Percentiles rank a stretch among this genome's conserved stretches.
Conservation (phyloP, 2,888 invertebrate genomes). For the Hartigia nigra region DNA sequence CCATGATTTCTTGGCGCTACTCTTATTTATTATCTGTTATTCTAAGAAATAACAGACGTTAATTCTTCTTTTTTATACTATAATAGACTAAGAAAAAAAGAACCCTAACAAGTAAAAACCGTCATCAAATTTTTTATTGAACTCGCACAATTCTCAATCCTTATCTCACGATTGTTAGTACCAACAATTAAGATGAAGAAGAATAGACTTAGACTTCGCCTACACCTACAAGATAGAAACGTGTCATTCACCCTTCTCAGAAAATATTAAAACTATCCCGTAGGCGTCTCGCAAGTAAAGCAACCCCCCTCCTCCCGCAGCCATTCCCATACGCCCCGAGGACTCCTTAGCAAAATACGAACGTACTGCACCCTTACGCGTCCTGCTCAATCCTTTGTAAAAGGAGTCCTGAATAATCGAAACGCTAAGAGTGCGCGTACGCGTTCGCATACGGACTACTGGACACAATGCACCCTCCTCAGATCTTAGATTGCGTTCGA, state of each 20-base stretch:
- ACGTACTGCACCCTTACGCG: not conserved
- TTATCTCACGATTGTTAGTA: not conserved
- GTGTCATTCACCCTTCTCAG: conserved; percentile 11
- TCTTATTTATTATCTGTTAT: not conserved
- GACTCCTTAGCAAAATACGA: not conserved
- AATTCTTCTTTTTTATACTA: not conserved
- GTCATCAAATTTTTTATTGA: no score
- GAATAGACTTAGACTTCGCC: not conserved
- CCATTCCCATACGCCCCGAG: not conserved
- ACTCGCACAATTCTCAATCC: not conserved
- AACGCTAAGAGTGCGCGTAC: not conserved
- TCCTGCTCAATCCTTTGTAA: not conserved
- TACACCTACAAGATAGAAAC: conserved; percentile 8
- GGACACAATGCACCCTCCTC: conserved; percentile 7
- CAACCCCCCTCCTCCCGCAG: not conserved
- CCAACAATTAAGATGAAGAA: not conserved
- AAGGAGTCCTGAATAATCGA: conserved; percentile 4
- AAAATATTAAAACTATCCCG: conserved; percentile 23
- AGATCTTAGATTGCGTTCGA: conserved; percentile 11
- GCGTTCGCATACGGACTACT: not conserved
- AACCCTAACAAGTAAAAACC: no score
- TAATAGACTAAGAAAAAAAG: no score
- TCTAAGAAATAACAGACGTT: not conserved
- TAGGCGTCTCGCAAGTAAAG: conserved; percentile 13
- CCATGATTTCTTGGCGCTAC: not conserved